A percentile compares a stretch with the other conserved stretches of the same genome.
Conservation (phyloP, 2,797 vertebrate genomes). For the Ptychadena robeensis region DNA sequence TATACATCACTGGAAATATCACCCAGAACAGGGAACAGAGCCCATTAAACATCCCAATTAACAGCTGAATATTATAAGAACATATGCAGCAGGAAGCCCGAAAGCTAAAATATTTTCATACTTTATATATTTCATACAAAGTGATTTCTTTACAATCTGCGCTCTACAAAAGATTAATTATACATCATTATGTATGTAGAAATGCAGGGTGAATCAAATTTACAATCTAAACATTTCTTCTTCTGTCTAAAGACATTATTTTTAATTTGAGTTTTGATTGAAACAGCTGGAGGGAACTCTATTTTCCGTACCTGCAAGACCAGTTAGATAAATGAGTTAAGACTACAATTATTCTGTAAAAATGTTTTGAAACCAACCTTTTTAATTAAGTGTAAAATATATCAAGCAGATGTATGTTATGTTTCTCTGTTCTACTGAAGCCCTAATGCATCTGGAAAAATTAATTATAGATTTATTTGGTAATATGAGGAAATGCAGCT, state of each 20-base stretch:
- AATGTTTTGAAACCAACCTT: conserved; percentile 61
- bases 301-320: conserved; percentile 58
- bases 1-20: conserved; percentile 20
- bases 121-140: conserved; percentile 37
- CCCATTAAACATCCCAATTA: conserved; percentile 45
- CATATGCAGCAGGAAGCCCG: conserved; percentile 27
- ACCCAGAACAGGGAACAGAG: conserved; percentile 26
- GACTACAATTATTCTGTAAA: conserved; percentile 61
- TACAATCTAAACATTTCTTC: conserved; percentile 51
- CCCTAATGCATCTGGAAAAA: conserved; percentile 61
- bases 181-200: conserved; percentile 56
- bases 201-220: conserved; percentile 56
- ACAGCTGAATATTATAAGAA: conserved; percentile 36
- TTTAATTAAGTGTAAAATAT: conserved; percentile 62
- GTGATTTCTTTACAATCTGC: conserved; percentile 45
- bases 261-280: conserved; percentile 56
- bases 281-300: conserved; percentile 60
- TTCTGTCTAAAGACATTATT: conserved; percentile 58
- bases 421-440: conserved; percentile 50
- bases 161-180: conserved; percentile 55
- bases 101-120: conserved; percentile 41
- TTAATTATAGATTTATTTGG: conserved; percentile 63
- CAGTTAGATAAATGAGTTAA: conserved; percentile 62
- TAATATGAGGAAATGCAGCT: conserved; percentile 61
- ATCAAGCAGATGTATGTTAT: conserved; percentile 60